phyloP scores from a whole-genome alignment of 2,888 invertebrate genomes.

The Sinohyriopsis cumingii region DNA sequence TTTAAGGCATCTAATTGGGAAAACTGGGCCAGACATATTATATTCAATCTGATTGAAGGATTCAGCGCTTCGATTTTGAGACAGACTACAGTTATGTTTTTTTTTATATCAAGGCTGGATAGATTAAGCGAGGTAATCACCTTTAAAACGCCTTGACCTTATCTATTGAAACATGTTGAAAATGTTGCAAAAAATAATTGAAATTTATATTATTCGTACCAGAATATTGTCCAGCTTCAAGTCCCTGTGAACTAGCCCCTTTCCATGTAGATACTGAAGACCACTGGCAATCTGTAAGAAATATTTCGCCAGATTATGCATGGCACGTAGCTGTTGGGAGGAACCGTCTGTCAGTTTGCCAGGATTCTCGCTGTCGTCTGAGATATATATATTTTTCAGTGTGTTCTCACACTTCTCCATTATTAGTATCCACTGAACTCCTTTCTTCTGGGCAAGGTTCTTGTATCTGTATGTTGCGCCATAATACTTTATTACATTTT shows the following conservation, averaged over 20 bases:
- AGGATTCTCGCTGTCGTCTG: constrained; percentile 27
- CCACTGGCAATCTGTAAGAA: constrained; percentile 51
- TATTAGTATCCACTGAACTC: constrained; percentile 57
- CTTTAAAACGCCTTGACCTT: too few species aligned
- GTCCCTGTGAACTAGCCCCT: constrained; percentile 61
- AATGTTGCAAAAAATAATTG: too few species aligned
- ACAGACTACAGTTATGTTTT: too few species aligned
- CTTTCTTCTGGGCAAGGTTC: constrained; percentile 31
- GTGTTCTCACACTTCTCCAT: constrained; percentile 60
- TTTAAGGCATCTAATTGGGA: too few species aligned
- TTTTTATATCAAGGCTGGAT: too few species aligned
- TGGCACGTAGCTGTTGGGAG: constrained; percentile 28
- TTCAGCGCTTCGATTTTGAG: too few species aligned
- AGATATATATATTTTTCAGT: constrained; percentile 45
- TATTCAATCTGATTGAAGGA: too few species aligned
- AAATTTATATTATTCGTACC: constrained; percentile 35
- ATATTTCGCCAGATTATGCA: constrained; percentile 46
- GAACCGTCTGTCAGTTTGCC: constrained; percentile 24
- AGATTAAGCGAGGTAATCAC: too few species aligned
- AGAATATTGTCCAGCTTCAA: constrained; percentile 65
- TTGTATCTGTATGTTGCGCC: constrained; percentile 49
- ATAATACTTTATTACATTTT: constrained; percentile 58
- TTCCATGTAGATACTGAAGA: constrained; percentile 56
- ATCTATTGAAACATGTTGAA: too few species aligned
- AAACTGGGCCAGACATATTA: too few species aligned